A percentile compares a stretch with the other conserved stretches of the same genome.
Evolutionary conservation across 2,888 invertebrate genomes (phyloP).

Genomic region (Rhagonycha fulva): DNA sequence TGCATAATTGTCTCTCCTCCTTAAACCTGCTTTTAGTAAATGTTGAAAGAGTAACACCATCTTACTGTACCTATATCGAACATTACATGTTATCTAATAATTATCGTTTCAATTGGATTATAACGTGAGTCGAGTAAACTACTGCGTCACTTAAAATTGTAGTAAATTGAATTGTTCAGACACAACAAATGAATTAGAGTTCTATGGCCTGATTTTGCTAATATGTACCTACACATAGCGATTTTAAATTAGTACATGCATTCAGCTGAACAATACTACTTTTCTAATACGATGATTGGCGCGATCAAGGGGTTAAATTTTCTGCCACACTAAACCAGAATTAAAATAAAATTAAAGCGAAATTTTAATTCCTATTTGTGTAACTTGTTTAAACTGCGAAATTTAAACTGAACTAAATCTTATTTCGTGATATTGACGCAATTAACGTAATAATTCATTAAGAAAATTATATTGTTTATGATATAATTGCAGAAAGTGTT

Average conservation of each 20-base stretch:
- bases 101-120: not conserved
- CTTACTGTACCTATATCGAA: not conserved
- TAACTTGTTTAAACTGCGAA: not conserved
- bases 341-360: too few relatives aligned
- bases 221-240: not conserved
- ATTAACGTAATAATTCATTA: not conserved
- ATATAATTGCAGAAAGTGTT: slow-evolving; percentile 2
- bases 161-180: not conserved
- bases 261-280: not conserved
- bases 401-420: not conserved
- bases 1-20: not conserved
- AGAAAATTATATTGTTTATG: not conserved
- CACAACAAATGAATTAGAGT: not conserved
- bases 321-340: too few relatives aligned
- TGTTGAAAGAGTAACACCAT: not conserved
- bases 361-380: too few relatives aligned
- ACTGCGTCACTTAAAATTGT: slow-evolving; percentile 2
- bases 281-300: not conserved
- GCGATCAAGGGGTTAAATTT: not conserved
- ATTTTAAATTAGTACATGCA: not conserved
- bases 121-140: not conserved
- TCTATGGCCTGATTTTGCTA: slow-evolving; percentile 1
- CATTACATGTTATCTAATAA: not conserved
- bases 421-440: not conserved
- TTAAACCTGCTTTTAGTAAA: not conserved